phyloP scores from a whole-genome alignment of 1,140 invertebrate genomes.

The Drosophila lacertosa region DNA sequence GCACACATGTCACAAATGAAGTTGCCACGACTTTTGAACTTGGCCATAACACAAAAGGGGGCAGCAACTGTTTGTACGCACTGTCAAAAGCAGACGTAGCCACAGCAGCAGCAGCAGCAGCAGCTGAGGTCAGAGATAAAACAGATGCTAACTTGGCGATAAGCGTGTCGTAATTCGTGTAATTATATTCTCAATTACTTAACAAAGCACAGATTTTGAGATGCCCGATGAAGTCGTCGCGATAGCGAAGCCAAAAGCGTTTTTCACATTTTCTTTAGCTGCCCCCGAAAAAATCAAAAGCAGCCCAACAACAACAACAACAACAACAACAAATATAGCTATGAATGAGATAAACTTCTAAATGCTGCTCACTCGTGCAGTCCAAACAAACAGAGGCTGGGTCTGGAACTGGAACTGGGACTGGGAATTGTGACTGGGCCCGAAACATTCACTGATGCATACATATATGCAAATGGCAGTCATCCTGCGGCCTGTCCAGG shows the following conservation, averaged over 20 bases:
- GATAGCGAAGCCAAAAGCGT: slow-evolving; percentile 60
- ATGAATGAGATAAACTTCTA: slow-evolving; percentile 73
- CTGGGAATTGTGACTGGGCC: not conserved
- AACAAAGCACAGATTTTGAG: slow-evolving; percentile 33
- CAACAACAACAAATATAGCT: slow-evolving; percentile 65
- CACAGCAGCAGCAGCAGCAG: slow-evolving; percentile 33
- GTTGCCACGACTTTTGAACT: slow-evolving; percentile 46
- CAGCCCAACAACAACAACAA: no score
- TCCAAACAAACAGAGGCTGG: slow-evolving; percentile 38
- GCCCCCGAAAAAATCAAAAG: slow-evolving; percentile 56
- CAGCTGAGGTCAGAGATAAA: slow-evolving; percentile 52
- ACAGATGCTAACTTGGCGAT: slow-evolving; percentile 69
- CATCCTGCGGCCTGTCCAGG: slow-evolving; percentile 56
- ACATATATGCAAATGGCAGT: slow-evolving; percentile 79
- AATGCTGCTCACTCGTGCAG: slow-evolving; percentile 66
- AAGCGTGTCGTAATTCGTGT: slow-evolving; percentile 72
- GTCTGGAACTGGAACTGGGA: slow-evolving; percentile 22
- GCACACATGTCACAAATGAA: slow-evolving; percentile 59
- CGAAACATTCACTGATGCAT: slow-evolving; percentile 11
- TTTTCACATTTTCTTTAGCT: slow-evolving; percentile 37
- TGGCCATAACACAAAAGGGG: slow-evolving; percentile 41
- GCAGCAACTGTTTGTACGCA: slow-evolving; percentile 41
- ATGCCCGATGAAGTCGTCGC: slow-evolving; percentile 50
- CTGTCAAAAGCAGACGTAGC: slow-evolving; percentile 61
- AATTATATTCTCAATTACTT: slow-evolving; percentile 82